Evolutionary conservation across 2,888 invertebrate species (phyloP).

Genomic region (Lasioglossum marginatum): DNA sequence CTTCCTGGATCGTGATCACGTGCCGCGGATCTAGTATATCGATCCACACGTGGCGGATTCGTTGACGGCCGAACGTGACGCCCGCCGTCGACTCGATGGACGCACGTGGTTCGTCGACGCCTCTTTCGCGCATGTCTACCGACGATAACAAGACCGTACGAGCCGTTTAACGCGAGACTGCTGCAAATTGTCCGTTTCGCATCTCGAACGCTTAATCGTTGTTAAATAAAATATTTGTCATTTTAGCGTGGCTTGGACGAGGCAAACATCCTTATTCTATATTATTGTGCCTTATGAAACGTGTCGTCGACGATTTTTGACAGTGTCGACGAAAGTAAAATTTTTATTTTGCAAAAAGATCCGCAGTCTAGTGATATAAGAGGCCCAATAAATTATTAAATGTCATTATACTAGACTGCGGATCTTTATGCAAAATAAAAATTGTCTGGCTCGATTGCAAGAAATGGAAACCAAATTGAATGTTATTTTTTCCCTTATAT

Average conservation of each 20-base stretch:
- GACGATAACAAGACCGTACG: background rate
- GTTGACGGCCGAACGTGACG: conserved; percentile 43
- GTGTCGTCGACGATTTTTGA: background rate
- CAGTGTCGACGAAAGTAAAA: too few species aligned
- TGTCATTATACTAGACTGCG: too few species aligned
- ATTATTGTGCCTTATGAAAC: background rate
- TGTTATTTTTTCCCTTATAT: too few species aligned
- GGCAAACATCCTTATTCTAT: too few species aligned
- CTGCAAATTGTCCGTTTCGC: background rate
- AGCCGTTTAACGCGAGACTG: background rate
- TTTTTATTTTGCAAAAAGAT: background rate
- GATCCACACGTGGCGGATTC: conserved; percentile 37
- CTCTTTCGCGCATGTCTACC: conserved; percentile 1
- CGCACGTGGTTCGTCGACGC: background rate
- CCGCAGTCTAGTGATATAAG: background rate
- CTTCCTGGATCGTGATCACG: conserved; percentile 28
- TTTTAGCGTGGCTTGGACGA: too few species aligned
- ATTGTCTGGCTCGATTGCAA: too few species aligned
- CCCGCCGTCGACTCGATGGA: background rate
- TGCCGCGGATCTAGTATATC: conserved; percentile 23
- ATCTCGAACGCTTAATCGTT: background rate
- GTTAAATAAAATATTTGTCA: too few species aligned
- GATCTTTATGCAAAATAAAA: too few species aligned
- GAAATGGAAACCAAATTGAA: too few species aligned
- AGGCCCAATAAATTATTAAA: too few species aligned